phyloP scores from a whole-genome alignment of 2,888 invertebrate genomes.

The Aporophyla nigra region DNA sequence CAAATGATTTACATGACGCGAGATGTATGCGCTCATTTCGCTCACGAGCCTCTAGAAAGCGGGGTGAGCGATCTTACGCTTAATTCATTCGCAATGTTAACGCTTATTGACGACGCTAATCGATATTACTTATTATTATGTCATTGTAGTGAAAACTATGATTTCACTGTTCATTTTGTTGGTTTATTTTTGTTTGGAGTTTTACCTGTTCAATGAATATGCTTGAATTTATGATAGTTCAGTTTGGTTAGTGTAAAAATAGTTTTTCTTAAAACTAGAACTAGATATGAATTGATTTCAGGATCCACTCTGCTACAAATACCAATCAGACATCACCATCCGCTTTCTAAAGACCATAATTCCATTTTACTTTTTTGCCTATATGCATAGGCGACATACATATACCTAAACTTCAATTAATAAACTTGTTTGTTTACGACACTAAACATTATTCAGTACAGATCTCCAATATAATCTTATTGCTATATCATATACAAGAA shows the following conservation, averaged over 20 bases:
- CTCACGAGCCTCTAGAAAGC: slow-evolving; percentile 68
- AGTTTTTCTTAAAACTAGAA: too few relatives aligned
- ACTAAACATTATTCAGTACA: slow-evolving; percentile 14
- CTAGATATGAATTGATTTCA: background rate
- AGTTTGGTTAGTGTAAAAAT: background rate
- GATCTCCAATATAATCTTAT: slow-evolving; percentile 15
- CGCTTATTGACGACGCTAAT: slow-evolving; percentile 60
- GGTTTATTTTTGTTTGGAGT: slow-evolving; percentile 15
- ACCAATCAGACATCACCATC: background rate
- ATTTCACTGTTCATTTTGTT: slow-evolving; percentile 55
- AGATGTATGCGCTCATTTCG: slow-evolving; percentile 48
- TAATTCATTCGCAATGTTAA: slow-evolving; percentile 68
- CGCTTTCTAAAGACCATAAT: background rate
- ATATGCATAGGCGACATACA: background rate
- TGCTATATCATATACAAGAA: slow-evolving; percentile 42
- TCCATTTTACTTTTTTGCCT: background rate
- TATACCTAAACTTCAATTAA: background rate
- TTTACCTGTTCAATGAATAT: slow-evolving; percentile 2
- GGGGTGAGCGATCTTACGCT: slow-evolving; percentile 66
- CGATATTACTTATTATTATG: slow-evolving; percentile 71
- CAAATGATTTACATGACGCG: slow-evolving; percentile 47
- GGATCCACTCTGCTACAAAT: background rate
- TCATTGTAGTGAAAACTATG: slow-evolving; percentile 66
- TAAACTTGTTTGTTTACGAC: slow-evolving; percentile 14
- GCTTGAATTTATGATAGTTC: background rate